phyloP scores from a whole-genome alignment of 2,113 vertebrate species.

The Panthera tigris region DNA sequence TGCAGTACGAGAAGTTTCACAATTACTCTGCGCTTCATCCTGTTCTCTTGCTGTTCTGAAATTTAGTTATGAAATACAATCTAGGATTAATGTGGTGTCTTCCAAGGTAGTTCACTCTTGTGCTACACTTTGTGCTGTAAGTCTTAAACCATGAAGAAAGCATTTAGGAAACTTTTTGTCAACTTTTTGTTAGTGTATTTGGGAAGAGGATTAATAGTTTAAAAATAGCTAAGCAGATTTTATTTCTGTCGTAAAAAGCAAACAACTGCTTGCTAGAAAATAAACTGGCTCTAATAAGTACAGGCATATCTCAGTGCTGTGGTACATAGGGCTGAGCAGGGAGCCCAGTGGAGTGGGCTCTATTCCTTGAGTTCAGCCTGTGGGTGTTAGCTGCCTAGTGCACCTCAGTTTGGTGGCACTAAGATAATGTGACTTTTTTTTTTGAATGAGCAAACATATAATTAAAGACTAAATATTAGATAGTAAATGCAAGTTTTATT shows the following conservation, averaged over 20 bases:
- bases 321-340: not conserved
- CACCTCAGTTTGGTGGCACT: not conserved
- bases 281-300: not conserved
- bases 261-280: not conserved
- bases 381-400: not conserved
- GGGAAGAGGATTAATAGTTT: not conserved
- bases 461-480: not conserved
- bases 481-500: constrained; percentile 39
- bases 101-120: not conserved
- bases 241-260: not conserved
- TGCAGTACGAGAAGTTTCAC: not conserved
- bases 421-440: not conserved
- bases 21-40: not conserved
- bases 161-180: not conserved
- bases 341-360: not conserved
- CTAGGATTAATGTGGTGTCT: not conserved
- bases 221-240: not conserved
- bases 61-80: not conserved
- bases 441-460: not conserved
- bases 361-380: not conserved
- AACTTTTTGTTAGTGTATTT: not conserved
- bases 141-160: not conserved
- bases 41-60: not conserved
- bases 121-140: not conserved
- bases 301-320: not conserved